Evolutionary conservation across 1,140 invertebrate genomes (phyloP).

Genomic region (Tetragonula clypearis): DNA sequence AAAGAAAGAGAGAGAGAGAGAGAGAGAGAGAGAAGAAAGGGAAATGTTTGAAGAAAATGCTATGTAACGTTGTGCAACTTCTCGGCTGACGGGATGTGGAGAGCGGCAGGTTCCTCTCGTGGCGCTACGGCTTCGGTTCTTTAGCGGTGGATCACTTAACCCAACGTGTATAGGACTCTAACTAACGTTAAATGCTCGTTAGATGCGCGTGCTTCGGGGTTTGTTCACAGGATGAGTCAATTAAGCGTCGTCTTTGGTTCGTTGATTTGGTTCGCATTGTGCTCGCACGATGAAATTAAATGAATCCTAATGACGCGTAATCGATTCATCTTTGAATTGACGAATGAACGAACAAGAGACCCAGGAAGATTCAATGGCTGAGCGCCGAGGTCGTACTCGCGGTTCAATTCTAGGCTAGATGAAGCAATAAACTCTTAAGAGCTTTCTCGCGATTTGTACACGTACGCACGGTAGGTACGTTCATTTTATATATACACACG

Average conservation of each 20-base stretch:
- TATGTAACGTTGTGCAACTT: not conserved
- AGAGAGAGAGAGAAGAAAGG: too few species aligned
- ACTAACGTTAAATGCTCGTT: constrained; percentile 25
- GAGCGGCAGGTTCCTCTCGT: constrained; percentile 41
- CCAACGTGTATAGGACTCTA: not conserved
- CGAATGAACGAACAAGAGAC: not conserved
- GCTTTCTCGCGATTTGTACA: constrained; percentile 69
- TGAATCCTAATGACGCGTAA: not conserved
- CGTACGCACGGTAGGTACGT: not conserved
- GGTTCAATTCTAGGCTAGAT: constrained; percentile 68
- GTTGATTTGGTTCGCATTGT: not conserved
- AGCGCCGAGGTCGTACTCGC: constrained; percentile 51
- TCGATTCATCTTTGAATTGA: constrained; percentile 9
- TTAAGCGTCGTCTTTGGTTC: not conserved
- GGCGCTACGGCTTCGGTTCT: constrained; percentile 40
- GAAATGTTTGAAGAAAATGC: not conserved
- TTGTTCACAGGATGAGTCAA: not conserved
- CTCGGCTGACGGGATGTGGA: not conserved
- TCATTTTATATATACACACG: not conserved
- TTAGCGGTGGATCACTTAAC: constrained; percentile 14
- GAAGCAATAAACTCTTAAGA: constrained; percentile 78
- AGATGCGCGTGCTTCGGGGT: too few species aligned
- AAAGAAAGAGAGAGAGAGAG: not conserved
- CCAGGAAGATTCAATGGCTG: constrained; percentile 4
- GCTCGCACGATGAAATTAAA: not conserved